phyloP scores from a whole-genome alignment of 2,888 invertebrate genomes.

The Carcina quercana region DNA sequence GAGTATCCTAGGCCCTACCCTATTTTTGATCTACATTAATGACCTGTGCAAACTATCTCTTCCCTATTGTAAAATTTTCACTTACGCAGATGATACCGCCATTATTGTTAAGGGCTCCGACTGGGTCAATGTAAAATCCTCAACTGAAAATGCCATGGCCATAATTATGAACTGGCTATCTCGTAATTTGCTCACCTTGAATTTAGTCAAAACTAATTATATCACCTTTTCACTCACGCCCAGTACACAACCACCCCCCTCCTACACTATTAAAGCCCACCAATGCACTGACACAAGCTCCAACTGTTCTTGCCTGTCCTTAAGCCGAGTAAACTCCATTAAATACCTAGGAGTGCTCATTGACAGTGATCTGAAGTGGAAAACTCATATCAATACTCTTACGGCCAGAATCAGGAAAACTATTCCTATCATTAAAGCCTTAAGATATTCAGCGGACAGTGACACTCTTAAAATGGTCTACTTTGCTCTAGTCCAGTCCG shows the following conservation, averaged over 20 bases:
- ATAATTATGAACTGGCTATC: not conserved
- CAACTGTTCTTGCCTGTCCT: not conserved
- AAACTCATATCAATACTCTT: no score
- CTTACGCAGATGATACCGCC: slow-evolving; percentile 2
- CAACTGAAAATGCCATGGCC: not conserved
- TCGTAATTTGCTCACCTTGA: not conserved
- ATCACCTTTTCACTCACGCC: not conserved
- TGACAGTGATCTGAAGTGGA: no score
- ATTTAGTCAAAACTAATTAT: slow-evolving; percentile 1
- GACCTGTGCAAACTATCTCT: not conserved
- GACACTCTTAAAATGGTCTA: no score
- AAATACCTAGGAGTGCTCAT: no score
- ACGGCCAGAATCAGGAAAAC: no score
- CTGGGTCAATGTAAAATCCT: not conserved
- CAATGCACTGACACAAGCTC: not conserved
- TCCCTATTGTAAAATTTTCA: not conserved
- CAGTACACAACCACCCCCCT: not conserved
- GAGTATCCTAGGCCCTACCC: slow-evolving; percentile 1
- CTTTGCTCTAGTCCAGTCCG: no score
- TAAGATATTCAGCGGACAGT: no score
- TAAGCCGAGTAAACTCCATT: not conserved
- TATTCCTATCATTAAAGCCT: no score
- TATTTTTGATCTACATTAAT: slow-evolving; percentile 1
- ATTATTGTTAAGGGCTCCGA: not conserved
- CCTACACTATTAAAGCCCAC: not conserved